Conservation (phyloP, 2,888 invertebrate species). For the Sphinx pinastri region DNA sequence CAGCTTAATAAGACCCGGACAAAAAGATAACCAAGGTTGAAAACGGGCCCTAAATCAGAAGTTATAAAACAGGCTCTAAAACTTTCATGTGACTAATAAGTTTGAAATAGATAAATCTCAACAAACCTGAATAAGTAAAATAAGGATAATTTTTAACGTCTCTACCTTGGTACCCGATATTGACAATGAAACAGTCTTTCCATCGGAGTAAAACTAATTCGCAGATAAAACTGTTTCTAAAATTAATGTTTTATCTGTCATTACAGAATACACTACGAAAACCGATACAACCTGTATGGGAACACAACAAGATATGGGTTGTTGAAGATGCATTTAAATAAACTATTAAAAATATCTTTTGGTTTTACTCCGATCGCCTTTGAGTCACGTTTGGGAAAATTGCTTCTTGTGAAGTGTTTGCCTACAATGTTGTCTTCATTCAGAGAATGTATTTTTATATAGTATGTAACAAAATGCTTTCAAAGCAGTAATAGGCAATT, state of each 20-base stretch:
- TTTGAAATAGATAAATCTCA: neutral
- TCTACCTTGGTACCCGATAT: neutral
- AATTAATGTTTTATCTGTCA: conserved; percentile 44
- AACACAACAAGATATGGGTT: conserved; percentile 49
- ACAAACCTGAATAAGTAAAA: no score
- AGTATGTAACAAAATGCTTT: neutral
- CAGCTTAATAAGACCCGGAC: no score
- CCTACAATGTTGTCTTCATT: neutral
- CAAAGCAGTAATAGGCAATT: neutral
- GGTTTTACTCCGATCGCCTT: conserved; percentile 54
- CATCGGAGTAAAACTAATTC: conserved; percentile 29
- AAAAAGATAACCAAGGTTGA: no score
- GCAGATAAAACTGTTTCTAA: conserved; percentile 28
- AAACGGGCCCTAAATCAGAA: no score
- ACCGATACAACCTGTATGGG: conserved; percentile 47
- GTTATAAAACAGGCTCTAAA: no score
- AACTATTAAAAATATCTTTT: conserved; percentile 26
- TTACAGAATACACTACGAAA: conserved; percentile 65
- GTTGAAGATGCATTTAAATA: conserved; percentile 37
- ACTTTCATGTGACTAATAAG: no score
- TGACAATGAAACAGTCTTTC: neutral
- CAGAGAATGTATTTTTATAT: neutral
- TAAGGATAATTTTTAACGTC: neutral
- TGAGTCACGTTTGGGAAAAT: neutral
- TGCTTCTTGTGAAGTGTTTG: neutral